Evolutionary conservation across 2,113 vertebrate genomes (phyloP), one percentile per base, ranked within the genome.

Genomic region (Lepus americanus): DNA sequence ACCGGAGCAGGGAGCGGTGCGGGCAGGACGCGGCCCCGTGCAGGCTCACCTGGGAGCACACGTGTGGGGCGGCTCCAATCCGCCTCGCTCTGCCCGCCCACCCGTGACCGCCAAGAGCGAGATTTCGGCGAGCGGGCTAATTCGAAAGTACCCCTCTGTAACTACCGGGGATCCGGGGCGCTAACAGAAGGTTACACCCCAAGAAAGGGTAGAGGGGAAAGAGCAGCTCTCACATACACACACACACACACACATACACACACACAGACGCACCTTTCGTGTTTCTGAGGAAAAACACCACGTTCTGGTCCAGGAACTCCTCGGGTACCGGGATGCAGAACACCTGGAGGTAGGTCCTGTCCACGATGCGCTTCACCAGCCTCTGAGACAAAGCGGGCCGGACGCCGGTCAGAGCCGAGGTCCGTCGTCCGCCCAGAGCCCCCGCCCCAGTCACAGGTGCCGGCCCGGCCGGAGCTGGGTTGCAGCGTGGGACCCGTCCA

Each of bases 271-370:
- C 97, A 99, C 99, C 99, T 96, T 98, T 98, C 11, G 97, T 98
- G 63, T 98, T 99, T 97, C 99, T 98, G 80, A 99, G 96, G 87
- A 99, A 99, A 98, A 98, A 99, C 9, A 99, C 97, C 25, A 98
- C 93, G 2, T 74, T 97, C 64, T 96, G 97, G 85, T 98, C 98
- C 39, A 98, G n/a, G 96, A 98, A 99, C 74, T 97, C 98, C 96
- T 98, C 94, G 0, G 98, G 98, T 78, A 99, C 96, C 23, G 97
- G 87, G 59, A 98, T 95, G 7, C 98, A 91, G 27, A 98, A 93
- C n/a, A 98, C 96, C 1, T 98, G 97, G 59, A 99, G 98, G 95
- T 98, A 97, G 6, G 96, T 81, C 59, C 97, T 97, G 59, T 98
- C 98, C 63, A 98, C 95, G 0, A 98, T 92, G 59, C 93, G 95